Conservation (phyloP, 2,888 invertebrate species). For the Punctoribates punctum region DNA sequence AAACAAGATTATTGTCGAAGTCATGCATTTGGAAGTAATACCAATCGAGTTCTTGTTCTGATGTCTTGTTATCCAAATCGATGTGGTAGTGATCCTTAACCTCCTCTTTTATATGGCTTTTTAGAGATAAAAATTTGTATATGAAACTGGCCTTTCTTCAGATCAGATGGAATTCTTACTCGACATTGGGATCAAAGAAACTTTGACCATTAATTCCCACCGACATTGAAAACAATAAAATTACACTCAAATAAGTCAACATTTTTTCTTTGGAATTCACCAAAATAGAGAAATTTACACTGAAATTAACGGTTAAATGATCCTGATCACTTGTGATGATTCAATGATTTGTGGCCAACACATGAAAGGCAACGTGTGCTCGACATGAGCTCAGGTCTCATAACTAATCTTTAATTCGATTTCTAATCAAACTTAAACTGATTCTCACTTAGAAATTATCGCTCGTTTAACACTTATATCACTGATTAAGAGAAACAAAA, state of each 20-base stretch:
- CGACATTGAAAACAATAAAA: not conserved
- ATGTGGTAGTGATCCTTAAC: conserved; percentile 38
- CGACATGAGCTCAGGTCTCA: not conserved
- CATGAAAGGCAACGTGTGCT: conserved; percentile 1
- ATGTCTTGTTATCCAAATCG: conserved; percentile 29
- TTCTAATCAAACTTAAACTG: not conserved
- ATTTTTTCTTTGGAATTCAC: too few species aligned
- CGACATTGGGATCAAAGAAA: not conserved
- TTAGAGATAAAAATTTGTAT: too few species aligned
- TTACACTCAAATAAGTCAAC: not conserved
- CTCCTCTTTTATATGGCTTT: conserved; percentile 39
- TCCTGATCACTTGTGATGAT: too few species aligned
- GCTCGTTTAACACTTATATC: not conserved
- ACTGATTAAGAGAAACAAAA: not conserved
- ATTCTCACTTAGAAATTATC: conserved; percentile 23
- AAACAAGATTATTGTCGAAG: conserved; percentile 37
- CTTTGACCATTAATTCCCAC: not conserved
- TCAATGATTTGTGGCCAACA: not conserved
- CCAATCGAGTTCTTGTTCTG: conserved; percentile 32
- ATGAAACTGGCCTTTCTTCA: too few species aligned
- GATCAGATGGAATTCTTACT: conserved; percentile 7
- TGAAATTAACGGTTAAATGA: too few species aligned
- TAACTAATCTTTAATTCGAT: not conserved
- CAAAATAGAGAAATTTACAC: too few species aligned
- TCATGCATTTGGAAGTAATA: conserved; percentile 42